Conservation (phyloP, 2,888 invertebrate species). For the Carpatolechia fugitivella region DNA sequence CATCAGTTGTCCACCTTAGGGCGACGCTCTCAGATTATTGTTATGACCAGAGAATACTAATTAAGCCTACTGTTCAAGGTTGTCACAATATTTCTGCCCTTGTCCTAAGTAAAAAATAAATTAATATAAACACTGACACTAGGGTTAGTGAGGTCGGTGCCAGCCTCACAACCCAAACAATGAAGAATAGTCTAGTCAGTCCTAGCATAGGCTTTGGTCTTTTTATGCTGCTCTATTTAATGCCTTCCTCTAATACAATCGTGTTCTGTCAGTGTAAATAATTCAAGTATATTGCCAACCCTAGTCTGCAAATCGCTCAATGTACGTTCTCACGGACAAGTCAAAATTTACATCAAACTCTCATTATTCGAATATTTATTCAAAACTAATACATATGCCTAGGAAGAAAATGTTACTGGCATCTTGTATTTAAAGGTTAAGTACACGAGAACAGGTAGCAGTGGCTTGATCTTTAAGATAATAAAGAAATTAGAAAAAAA, state of each 20-base stretch:
- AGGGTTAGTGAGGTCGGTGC: no score
- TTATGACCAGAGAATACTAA: conserved; percentile 35
- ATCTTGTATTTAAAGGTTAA: not conserved
- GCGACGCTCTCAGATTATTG: conserved; percentile 18
- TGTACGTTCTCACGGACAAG: conserved; percentile 43
- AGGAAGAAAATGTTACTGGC: not conserved
- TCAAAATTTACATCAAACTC: conserved; percentile 36
- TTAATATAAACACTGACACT: no score
- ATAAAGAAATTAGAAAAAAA: not conserved
- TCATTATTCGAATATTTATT: conserved; percentile 29
- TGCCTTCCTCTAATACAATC: no score
- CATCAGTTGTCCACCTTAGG: conserved; percentile 1
- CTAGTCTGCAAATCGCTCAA: not conserved
- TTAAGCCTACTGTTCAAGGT: conserved; percentile 7
- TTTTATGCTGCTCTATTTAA: no score
- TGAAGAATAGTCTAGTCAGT: no score
- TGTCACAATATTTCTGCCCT: no score
- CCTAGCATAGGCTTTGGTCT: no score
- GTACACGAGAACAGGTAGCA: not conserved
- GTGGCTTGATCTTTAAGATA: not conserved
- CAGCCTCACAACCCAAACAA: no score
- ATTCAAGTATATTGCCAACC: not conserved
- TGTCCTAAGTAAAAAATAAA: no score
- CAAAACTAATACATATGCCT: not conserved
- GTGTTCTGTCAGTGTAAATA: no score